phyloP scores from a whole-genome alignment of 2,888 invertebrate genomes.

The Sturmia bella region DNA sequence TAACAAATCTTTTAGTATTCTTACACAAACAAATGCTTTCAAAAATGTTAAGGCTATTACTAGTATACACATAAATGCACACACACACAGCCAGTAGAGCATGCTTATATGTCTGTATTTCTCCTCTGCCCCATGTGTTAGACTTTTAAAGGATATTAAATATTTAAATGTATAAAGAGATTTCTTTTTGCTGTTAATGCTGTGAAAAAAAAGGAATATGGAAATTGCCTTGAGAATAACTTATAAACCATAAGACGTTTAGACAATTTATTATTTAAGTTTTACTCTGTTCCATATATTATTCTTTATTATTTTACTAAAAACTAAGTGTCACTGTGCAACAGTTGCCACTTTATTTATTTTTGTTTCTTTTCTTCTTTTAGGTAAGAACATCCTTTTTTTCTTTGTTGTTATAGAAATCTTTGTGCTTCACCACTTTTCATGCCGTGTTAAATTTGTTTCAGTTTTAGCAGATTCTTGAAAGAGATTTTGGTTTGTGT shows the following conservation, averaged over 20 bases:
- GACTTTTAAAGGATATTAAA: slow-evolving; percentile 33
- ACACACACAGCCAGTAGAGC: no score
- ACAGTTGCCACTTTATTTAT: slow-evolving; percentile 2
- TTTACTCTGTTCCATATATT: not conserved
- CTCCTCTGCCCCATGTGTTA: not conserved
- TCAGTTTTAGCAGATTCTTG: no score
- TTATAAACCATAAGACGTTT: slow-evolving; percentile 35
- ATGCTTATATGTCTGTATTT: not conserved
- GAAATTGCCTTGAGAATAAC: slow-evolving; percentile 7
- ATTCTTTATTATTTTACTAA: not conserved
- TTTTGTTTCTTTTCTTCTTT: not conserved
- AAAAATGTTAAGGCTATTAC: slow-evolving; percentile 10
- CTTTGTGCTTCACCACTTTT: no score
- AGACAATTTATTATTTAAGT: slow-evolving; percentile 30
- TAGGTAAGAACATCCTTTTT: no score
- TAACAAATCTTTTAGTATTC: slow-evolving; percentile 37
- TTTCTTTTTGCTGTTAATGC: not conserved
- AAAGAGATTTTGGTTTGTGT: no score
- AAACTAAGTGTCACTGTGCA: slow-evolving; percentile 5
- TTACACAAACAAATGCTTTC: not conserved
- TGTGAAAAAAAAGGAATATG: slow-evolving; percentile 20
- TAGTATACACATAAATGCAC: no score
- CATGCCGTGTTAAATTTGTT: not conserved
- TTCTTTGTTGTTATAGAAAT: no score
- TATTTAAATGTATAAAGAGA: slow-evolving; percentile 15